Evolutionary conservation across 1,140 invertebrate genomes (phyloP), one percentile per base, ranked within the genome.

Genomic region (Heterodera schachtii): DNA sequence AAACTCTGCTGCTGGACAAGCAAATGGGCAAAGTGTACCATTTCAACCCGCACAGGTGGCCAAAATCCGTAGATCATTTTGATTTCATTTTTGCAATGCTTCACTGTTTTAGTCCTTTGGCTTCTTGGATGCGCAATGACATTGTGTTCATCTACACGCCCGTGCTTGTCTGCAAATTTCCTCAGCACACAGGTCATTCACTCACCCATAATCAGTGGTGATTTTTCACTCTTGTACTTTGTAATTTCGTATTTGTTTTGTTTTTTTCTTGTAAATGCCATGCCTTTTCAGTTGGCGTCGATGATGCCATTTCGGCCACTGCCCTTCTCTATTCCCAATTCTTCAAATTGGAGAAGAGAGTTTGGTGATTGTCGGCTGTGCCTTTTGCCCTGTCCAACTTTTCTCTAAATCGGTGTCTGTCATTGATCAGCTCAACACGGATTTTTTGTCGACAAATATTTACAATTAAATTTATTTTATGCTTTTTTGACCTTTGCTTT

Each of bases 301-400:
- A 91, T 43, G 91, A 92, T 88, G 89, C 91, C n/a, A 91, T 92
- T 60, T 91, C 91, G 44, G 88, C 91, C 9, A 91, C 91, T 46
- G 91, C 91, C 21, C 86, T 92, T 7, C 88, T 92, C 85, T 91
- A 91, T 83, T 91, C 91, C 7, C 88, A 88, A 64, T 88, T 88
- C 75, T 88, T 87, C 52, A 86, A 86, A 78, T 41, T 86, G 43
- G 85, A 86, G 67, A 84, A 83, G 73, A 81, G n/a, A 71, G 70
- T 49, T 5, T 80, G 79, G 79, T 80, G 64, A 41, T 52, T 6
- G 7, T 16, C 16, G 52, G 9, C 16, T 9, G 52, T 52, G 52
- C 31, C 31, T 31, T 31, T 31, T 31, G 31, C 31, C 52, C 52
- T 52, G 52, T 52, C 52, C 52, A 52, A 52, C 7, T 52, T 52